phyloP scores from a whole-genome alignment of 2,113 vertebrate genomes.

The Marmota monax region DNA sequence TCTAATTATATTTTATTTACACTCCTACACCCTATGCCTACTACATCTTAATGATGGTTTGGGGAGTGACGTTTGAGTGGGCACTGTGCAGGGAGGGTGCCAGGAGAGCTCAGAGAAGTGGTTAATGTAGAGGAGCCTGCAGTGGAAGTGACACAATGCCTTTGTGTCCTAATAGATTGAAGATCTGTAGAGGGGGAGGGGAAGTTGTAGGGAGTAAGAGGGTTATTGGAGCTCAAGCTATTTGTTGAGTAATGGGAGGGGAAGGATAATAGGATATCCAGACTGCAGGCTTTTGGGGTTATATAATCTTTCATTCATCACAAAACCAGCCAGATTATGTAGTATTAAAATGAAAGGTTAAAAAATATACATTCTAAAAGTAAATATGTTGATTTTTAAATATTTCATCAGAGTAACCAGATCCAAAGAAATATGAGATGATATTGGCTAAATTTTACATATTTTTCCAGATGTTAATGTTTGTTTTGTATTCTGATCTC shows the following conservation, averaged over 20 bases:
- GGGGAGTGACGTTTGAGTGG: not conserved
- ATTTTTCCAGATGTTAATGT: not conserved
- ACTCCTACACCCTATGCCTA: not conserved
- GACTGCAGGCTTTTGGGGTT: not conserved
- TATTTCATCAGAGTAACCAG: not conserved
- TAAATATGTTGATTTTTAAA: conserved; percentile 42
- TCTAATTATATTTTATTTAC: not conserved
- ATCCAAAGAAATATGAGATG: not conserved
- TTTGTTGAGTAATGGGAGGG: not conserved
- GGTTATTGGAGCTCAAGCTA: not conserved
- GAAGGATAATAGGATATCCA: not conserved
- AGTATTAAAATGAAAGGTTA: not conserved
- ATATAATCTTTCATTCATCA: not conserved
- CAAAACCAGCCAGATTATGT: conserved; percentile 33
- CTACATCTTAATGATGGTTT: not conserved
- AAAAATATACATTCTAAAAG: conserved; percentile 23
- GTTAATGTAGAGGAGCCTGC: not conserved
- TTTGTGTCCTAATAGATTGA: not conserved
- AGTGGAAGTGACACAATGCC: not conserved
- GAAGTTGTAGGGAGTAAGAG: not conserved
- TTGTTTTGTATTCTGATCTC: conserved; percentile 7
- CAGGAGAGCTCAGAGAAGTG: not conserved
- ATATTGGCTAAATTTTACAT: not conserved
- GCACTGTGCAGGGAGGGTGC: not conserved
- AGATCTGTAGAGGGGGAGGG: not conserved